A percentile compares a stretch with the other conserved stretches of the same genome.
Conservation (phyloP, 2,888 invertebrate species). For the Meganola albula region DNA sequence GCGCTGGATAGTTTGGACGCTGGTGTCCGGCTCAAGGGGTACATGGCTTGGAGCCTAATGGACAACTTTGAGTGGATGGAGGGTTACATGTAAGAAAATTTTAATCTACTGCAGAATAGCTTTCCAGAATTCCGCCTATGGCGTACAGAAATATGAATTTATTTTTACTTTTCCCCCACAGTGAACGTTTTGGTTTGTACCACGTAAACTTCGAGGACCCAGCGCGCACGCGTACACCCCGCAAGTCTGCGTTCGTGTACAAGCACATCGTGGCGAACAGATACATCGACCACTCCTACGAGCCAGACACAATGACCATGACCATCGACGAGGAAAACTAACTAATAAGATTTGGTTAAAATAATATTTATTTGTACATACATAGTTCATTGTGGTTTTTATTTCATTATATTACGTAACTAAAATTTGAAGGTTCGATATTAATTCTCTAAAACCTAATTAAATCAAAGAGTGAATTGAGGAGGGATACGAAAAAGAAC, state of each 20-base stretch:
- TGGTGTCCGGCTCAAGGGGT: constrained; percentile 66
- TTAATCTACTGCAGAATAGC: too few species aligned
- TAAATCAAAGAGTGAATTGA: too few species aligned
- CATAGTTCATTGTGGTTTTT: too few species aligned
- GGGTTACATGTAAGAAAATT: constrained; percentile 77
- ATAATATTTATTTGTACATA: too few species aligned
- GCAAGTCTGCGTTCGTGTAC: constrained; percentile 78
- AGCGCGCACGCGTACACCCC: constrained; percentile 78
- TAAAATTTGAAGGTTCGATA: too few species aligned
- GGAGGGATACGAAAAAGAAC: too few species aligned
- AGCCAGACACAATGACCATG: constrained; percentile 44
- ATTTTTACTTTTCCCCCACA: too few species aligned
- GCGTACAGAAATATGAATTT: too few species aligned
- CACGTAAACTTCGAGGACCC: constrained; percentile 81
- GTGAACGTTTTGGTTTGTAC: constrained; percentile 82
- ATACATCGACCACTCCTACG: constrained; percentile 44
- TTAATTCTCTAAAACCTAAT: too few species aligned
- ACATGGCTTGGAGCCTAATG: constrained; percentile 79
- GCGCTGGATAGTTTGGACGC: constrained; percentile 55
- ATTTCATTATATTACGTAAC: too few species aligned
- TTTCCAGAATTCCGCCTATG: too few species aligned
- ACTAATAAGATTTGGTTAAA: too few species aligned
- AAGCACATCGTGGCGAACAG: constrained; percentile 71
- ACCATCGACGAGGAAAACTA: constrained; percentile 42
- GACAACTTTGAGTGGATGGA: constrained; percentile 81